Percentiles rank a stretch among this genome's conserved stretches.
phyloP scores from a whole-genome alignment of 1,140 invertebrate genomes.

The Sarcophaga bullata region DNA sequence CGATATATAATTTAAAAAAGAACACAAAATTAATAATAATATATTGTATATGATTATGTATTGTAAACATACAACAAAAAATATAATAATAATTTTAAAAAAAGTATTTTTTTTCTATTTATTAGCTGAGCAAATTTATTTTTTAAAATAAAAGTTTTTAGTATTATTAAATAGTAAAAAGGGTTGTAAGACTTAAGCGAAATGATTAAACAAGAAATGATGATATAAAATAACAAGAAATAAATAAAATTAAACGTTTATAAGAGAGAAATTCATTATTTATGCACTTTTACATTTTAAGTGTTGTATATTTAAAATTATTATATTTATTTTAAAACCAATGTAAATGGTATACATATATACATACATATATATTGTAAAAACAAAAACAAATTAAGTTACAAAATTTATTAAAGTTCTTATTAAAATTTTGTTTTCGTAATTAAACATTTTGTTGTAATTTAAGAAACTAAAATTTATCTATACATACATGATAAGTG shows the following conservation, averaged over 20 bases:
- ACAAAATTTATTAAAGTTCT: not conserved
- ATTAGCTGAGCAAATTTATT: not conserved
- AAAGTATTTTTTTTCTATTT: slow-evolving; percentile 7
- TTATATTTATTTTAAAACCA: not conserved
- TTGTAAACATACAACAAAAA: not conserved
- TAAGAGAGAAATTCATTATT: not conserved
- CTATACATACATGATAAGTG: too few species aligned
- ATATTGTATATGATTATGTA: too few species aligned
- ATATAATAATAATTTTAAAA: not conserved
- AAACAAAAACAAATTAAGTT: not conserved
- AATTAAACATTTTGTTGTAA: not conserved
- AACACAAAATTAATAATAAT: too few species aligned
- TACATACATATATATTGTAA: not conserved
- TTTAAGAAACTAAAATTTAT: not conserved
- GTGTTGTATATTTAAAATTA: not conserved
- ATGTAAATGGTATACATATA: not conserved
- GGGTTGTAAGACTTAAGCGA: slow-evolving; percentile 36
- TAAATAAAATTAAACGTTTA: not conserved
- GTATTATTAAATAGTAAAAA: slow-evolving; percentile 37
- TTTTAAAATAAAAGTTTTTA: slow-evolving; percentile 19
- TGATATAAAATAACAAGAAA: slow-evolving; percentile 19
- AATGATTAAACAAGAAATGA: too few species aligned
- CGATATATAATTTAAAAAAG: too few species aligned
- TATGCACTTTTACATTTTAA: slow-evolving; percentile 2
- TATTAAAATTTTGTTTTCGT: not conserved